Evolutionary conservation across 2,888 invertebrate genomes (phyloP).

Genomic region (Drosophila diplacantha): DNA sequence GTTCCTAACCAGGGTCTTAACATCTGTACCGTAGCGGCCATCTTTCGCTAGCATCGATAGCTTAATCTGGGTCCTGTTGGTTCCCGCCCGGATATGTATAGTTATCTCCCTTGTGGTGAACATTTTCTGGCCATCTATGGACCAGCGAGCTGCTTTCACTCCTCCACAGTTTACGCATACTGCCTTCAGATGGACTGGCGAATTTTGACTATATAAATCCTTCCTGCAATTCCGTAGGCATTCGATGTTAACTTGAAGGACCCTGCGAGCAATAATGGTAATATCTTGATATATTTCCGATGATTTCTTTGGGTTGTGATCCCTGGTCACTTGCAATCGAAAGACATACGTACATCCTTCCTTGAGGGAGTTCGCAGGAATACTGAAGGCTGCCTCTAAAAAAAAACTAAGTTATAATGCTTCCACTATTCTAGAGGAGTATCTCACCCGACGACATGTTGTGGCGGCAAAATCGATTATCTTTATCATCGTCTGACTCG

Average conservation of each 20-base stretch:
- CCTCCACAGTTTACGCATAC: constrained; percentile 37
- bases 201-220: constrained; percentile 13
- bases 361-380: constrained; percentile 6
- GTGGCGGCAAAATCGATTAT: constrained; percentile 18
- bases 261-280: not conserved
- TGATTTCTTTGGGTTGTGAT: constrained; percentile 23
- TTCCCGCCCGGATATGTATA: constrained; percentile 2
- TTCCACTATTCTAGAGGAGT: not conserved
- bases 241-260: constrained; percentile 33
- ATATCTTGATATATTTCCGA: constrained; percentile 20
- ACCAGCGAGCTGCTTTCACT: constrained; percentile 25
- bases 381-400: constrained; percentile 16
- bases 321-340: constrained; percentile 34
- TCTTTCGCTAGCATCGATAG: constrained; percentile 6
- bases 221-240: constrained; percentile 37
- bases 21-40: constrained; percentile 14
- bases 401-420: not conserved
- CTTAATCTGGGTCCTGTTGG: not conserved
- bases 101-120: not conserved
- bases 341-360: constrained; percentile 32
- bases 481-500: constrained; percentile 13
- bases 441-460: constrained; percentile 34
- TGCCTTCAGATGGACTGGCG: constrained; percentile 26
- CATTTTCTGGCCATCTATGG: constrained; percentile 15
- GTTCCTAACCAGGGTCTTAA: not conserved